Evolutionary conservation across 2,888 invertebrate genomes (phyloP).

Genomic region (Chrysolina haemoptera): DNA sequence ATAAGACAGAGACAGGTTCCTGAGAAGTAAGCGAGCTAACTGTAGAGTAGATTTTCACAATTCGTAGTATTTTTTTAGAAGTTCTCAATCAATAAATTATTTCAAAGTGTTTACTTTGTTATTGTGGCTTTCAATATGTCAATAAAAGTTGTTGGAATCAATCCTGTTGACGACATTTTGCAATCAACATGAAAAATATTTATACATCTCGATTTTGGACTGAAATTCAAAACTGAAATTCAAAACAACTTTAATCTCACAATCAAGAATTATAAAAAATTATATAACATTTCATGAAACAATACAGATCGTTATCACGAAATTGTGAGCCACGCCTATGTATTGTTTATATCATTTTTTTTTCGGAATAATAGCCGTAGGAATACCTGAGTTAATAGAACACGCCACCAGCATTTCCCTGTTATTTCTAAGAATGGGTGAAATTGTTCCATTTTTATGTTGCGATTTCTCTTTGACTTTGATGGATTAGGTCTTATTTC

Average conservation of each 20-base stretch:
- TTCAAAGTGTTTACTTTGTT: too few species aligned
- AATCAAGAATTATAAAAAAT: background rate
- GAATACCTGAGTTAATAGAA: constrained; percentile 35
- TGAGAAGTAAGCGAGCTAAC: too few species aligned
- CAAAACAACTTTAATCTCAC: too few species aligned
- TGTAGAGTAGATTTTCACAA: too few species aligned
- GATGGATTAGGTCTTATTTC: constrained; percentile 64
- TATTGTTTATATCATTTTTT: constrained; percentile 24
- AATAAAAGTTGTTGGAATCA: too few species aligned
- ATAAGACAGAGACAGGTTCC: too few species aligned
- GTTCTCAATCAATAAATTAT: too few species aligned
- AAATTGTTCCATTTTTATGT: constrained; percentile 64
- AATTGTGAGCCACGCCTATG: constrained; percentile 31
- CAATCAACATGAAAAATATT: too few species aligned
- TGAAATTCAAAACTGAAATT: background rate
- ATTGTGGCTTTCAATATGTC: too few species aligned
- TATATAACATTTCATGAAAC: background rate
- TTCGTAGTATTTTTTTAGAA: too few species aligned
- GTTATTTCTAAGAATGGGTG: constrained; percentile 55
- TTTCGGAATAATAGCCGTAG: constrained; percentile 37
- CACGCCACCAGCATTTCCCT: constrained; percentile 41
- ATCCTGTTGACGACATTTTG: too few species aligned
- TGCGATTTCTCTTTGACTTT: constrained; percentile 63
- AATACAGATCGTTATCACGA: too few species aligned
- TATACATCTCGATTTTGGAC: background rate